Evolutionary conservation across 1,140 invertebrate genomes (phyloP), one percentile per base, ranked within the genome.

Genomic region (Tigriopus japonicus): DNA sequence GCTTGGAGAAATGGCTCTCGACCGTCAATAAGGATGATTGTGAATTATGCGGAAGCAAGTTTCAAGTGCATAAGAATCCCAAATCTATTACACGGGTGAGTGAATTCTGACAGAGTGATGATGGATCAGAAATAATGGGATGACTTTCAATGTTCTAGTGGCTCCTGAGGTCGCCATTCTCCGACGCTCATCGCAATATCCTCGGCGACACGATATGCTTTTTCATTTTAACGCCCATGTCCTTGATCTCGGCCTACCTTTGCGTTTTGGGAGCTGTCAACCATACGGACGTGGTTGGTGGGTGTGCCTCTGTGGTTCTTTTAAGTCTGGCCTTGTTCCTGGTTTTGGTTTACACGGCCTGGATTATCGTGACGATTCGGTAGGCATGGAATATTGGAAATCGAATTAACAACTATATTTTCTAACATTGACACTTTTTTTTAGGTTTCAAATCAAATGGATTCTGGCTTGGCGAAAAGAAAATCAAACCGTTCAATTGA

Each of bases 1-100:
- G 81, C 63, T 70, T 84, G 35, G 81, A 83, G 66, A 71, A 76
- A 59, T 84, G 82, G 82, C 66, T 84, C 1, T 75, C 77, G 14
- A 71, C 73, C 0, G 73, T 77, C 1, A 76, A 78, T 66, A 71
- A 69, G 1, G 72, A 74, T 62, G 67, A 68, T 17, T 81, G 79
- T 68, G 79, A 81, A 68, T 74, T 81, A 52, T 81, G 79, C 68
- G 71, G 77, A 62, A 74, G 72, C 63, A 60, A 67, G 15, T 81
- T 73, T 66, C 67, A 67, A 24, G 70, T 74, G 5, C 62, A 68
- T 6, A 71, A 70, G 21, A 67, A 64, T 28, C 67, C 72, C 14
- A 68, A 68, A 62, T 65, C 71, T 6, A 66, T 73, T 13, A 63
- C 56, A 9, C 69, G 75, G 64, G 74, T 76, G 68, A 64, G 52